Evolutionary conservation across 2,888 invertebrate species (phyloP).

Genomic region (Luperina testacea): DNA sequence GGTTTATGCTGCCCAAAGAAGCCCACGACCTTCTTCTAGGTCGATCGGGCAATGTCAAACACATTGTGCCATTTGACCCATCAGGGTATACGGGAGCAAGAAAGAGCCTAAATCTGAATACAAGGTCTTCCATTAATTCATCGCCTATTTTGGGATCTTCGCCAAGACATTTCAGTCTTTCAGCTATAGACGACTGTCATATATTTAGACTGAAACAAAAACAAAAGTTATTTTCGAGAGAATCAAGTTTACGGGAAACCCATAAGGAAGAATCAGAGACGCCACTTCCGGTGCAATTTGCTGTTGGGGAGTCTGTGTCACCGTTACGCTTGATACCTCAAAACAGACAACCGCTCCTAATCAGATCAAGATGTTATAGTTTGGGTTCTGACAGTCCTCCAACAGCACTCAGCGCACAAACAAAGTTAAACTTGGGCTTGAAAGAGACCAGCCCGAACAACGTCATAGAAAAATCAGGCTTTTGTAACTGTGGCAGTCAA

Average conservation of each 20-base stretch:
- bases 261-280: slow-evolving; percentile 80
- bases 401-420: slow-evolving; percentile 91
- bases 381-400: slow-evolving; percentile 90
- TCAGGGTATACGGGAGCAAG: slow-evolving; percentile 89
- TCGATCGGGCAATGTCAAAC: slow-evolving; percentile 94
- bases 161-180: slow-evolving; percentile 92
- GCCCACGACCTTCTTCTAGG: slow-evolving; percentile 94
- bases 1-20: slow-evolving; percentile 97
- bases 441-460: slow-evolving; percentile 87
- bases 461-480: slow-evolving; percentile 81
- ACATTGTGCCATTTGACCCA: slow-evolving; percentile 94
- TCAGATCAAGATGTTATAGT: slow-evolving; percentile 92
- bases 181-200: slow-evolving; percentile 91
- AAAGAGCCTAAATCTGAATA: slow-evolving; percentile 80
- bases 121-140: slow-evolving; percentile 81
- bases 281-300: slow-evolving; percentile 91
- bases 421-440: slow-evolving; percentile 91
- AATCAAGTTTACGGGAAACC: slow-evolving; percentile 85
- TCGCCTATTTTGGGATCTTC: slow-evolving; percentile 89
- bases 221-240: slow-evolving; percentile 84
- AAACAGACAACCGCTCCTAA: slow-evolving; percentile 74
- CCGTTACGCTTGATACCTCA: slow-evolving; percentile 81
- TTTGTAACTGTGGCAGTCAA: slow-evolving; percentile 93
- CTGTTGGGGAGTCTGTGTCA: slow-evolving; percentile 92
- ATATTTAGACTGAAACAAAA: slow-evolving; percentile 86